Conservation (phyloP, 2,113 vertebrate genomes). For the Pseudorhombus dupliciocellatus region DNA sequence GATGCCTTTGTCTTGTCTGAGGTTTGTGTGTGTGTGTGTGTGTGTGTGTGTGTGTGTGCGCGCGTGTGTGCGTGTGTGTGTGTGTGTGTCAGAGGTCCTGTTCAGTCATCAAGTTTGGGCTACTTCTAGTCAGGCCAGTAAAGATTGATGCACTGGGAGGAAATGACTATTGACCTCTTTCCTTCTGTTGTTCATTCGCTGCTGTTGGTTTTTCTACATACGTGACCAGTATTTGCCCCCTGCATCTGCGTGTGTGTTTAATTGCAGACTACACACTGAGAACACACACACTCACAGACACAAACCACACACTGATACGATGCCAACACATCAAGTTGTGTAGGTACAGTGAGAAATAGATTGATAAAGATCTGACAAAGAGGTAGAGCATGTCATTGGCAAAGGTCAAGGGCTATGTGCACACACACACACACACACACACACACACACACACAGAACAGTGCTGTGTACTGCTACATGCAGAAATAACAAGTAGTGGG, state of each 20-base stretch:
- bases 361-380: conserved; percentile 36
- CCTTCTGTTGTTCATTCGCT: conserved; percentile 29
- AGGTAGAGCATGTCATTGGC: neutral
- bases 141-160: conserved; percentile 56
- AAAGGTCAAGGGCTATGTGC: conserved; percentile 41
- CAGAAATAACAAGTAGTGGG: conserved; percentile 25
- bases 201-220: conserved; percentile 26
- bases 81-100: neutral
- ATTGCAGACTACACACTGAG: conserved; percentile 4
- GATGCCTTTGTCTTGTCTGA: conserved; percentile 46
- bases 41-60: neutral
- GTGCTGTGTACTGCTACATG: conserved; percentile 11
- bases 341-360: conserved; percentile 9
- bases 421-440: conserved; percentile 10
- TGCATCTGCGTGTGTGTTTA: conserved; percentile 4
- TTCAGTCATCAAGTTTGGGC: conserved; percentile 44
- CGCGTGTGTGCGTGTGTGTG: neutral
- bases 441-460: conserved; percentile 13
- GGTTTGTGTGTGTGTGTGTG: conserved; percentile 15
- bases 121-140: conserved; percentile 38
- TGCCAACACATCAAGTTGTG: conserved; percentile 21
- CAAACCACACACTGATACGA: neutral
- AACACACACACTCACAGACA: neutral
- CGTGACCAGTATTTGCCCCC: conserved; percentile 6
- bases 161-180: conserved; percentile 60